These are phyloP conservation scores for Lucilia cuprina DNA, from an alignment of 1,140 invertebrate genomes.

Conservation along the genomic window DNA sequence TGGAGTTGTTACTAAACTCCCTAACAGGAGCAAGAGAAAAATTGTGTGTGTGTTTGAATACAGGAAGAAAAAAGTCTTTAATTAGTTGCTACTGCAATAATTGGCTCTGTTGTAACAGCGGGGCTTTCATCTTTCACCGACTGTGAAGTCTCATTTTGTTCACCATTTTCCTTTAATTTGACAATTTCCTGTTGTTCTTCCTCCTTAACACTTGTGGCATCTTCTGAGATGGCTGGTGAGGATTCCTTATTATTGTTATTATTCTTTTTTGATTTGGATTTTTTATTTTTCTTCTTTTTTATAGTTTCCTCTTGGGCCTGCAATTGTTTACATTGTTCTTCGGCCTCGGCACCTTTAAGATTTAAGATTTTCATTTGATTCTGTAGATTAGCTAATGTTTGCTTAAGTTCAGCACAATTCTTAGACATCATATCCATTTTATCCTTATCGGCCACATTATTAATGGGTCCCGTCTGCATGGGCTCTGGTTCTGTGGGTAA, in stretches of 20 bases:
- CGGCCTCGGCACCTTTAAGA: conserved; percentile 43
- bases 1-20: neutral
- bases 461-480: conserved; percentile 50
- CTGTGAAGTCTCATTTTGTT: neutral
- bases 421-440: conserved; percentile 69
- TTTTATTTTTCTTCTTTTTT: conserved; percentile 46
- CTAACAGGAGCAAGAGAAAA: neutral
- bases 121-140: too few species aligned
- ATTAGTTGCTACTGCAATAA: neutral
- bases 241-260: conserved; percentile 44
- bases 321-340: conserved; percentile 41
- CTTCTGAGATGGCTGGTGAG: conserved; percentile 20
- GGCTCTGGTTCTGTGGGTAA: conserved; percentile 60
- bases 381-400: conserved; percentile 68
- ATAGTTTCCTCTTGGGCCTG: conserved; percentile 40
- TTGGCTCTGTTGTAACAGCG: neutral
- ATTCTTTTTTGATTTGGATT: conserved; percentile 51
- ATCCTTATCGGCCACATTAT: conserved; percentile 45
- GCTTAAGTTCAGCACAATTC: conserved; percentile 68
- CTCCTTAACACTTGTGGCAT: conserved; percentile 11
- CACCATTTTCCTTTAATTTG: neutral
- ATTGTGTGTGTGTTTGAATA: neutral
- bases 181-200: neutral
- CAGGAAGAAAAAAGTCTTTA: neutral
- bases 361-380: conserved; percentile 65